These are phyloP conservation scores for Ptychoptera albimana DNA, from an alignment of 2,888 invertebrate species.

Conservation along the genomic window DNA sequence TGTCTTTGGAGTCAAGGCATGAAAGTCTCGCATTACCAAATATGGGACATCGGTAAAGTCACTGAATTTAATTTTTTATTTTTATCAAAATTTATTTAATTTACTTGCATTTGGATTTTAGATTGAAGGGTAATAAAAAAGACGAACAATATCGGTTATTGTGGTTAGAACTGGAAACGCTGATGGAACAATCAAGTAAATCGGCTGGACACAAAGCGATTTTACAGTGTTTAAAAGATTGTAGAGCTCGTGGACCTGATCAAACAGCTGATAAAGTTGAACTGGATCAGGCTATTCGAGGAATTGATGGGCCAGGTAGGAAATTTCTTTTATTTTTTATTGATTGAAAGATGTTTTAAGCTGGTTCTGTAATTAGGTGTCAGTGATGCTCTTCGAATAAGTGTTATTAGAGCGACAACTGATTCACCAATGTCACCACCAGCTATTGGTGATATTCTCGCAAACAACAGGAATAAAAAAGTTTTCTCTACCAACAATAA, in stretches of 20 bases:
- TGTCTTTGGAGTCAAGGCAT: constrained; percentile 67
- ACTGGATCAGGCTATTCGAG: constrained; percentile 40
- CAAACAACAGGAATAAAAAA: constrained; percentile 15
- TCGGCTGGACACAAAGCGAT: constrained; percentile 65
- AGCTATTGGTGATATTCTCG: constrained; percentile 29
- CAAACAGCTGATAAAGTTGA: constrained; percentile 40
- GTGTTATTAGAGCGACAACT: constrained; percentile 56
- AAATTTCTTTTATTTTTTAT: too few species aligned
- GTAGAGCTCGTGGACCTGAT: constrained; percentile 37
- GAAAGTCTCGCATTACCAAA: constrained; percentile 61
- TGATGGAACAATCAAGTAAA: constrained; percentile 61
- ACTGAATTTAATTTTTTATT: constrained; percentile 1
- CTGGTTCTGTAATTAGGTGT: constrained; percentile 1
- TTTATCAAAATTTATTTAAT: neutral
- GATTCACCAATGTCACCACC: constrained; percentile 78
- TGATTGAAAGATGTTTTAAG: constrained; percentile 10
- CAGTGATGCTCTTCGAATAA: constrained; percentile 19
- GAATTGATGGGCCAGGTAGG: constrained; percentile 30
- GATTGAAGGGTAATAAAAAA: constrained; percentile 36
- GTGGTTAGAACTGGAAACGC: constrained; percentile 77
- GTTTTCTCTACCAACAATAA: constrained; percentile 19
- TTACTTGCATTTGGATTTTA: constrained; percentile 8
- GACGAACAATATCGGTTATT: constrained; percentile 85
- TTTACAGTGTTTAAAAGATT: constrained; percentile 66
- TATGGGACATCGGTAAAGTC: constrained; percentile 42